These are phyloP conservation scores for Hypolimnas misippus DNA, from an alignment of 2,888 invertebrate genomes.

Conservation along the genomic window DNA sequence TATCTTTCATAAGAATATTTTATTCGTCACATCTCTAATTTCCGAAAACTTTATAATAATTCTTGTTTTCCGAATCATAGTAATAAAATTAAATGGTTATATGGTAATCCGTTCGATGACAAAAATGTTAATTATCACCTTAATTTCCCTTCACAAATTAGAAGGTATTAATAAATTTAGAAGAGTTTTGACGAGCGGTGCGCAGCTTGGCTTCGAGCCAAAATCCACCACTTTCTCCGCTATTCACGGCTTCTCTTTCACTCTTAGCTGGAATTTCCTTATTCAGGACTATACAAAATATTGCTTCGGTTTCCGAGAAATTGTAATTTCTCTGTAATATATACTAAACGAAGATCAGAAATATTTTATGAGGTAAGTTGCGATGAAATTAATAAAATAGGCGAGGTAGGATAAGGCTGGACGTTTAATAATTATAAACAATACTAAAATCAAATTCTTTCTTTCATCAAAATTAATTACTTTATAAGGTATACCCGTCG, in stretches of 20 bases:
- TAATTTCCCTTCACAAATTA: slow-evolving; percentile 73
- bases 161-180: slow-evolving; percentile 72
- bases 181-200: slow-evolving; percentile 60
- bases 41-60: slow-evolving; percentile 45
- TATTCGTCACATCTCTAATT: slow-evolving; percentile 21
- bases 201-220: slow-evolving; percentile 67
- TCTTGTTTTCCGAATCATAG: slow-evolving; percentile 49
- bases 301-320: slow-evolving; percentile 76
- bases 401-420: too few species aligned
- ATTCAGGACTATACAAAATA: slow-evolving; percentile 60
- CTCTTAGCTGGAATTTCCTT: slow-evolving; percentile 47
- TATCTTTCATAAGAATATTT: slow-evolving; percentile 17
- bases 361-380: slow-evolving; percentile 70
- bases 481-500: too few species aligned
- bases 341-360: slow-evolving; percentile 67
- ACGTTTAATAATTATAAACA: too few species aligned
- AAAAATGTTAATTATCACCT: slow-evolving; percentile 73
- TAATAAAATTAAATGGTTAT: slow-evolving; percentile 58
- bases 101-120: slow-evolving; percentile 71
- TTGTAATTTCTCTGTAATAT: slow-evolving; percentile 68
- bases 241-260: slow-evolving; percentile 60
- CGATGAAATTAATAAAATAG: slow-evolving; percentile 7
- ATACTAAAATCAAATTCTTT: too few species aligned
- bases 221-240: slow-evolving; percentile 65
- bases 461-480: too few species aligned